Conservation (phyloP, 2,113 vertebrate genomes). For the Gasterosteus aculeatus region DNA sequence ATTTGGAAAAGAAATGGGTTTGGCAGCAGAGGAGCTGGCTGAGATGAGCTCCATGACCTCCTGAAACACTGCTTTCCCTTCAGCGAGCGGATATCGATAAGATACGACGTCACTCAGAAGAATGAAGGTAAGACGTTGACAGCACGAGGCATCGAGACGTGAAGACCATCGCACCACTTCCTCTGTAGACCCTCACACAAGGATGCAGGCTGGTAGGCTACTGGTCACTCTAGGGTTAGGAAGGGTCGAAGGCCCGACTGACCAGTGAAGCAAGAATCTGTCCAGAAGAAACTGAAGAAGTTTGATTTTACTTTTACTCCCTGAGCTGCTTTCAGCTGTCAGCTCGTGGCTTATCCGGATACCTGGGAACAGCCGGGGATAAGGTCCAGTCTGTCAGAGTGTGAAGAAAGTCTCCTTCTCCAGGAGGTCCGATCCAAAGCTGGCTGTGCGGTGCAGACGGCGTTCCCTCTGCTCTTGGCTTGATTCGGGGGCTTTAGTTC, state of each 20-base stretch:
- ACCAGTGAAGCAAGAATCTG: too few relatives aligned
- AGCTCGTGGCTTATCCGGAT: constrained; percentile 17
- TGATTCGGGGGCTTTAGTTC: too few relatives aligned
- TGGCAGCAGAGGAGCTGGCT: not conserved
- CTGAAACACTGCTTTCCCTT: not conserved
- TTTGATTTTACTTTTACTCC: not conserved
- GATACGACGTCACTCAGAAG: too few relatives aligned
- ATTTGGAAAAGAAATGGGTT: constrained; percentile 14
- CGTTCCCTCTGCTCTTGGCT: too few relatives aligned
- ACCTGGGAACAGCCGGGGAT: constrained; percentile 16
- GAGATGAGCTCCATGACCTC: not conserved
- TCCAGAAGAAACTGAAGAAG: too few relatives aligned
- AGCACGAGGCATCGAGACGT: not conserved
- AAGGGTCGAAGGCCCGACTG: too few relatives aligned
- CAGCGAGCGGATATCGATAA: not conserved
- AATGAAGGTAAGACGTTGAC: not conserved
- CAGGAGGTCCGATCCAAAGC: not conserved
- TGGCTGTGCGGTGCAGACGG: too few relatives aligned
- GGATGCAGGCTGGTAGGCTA: too few relatives aligned
- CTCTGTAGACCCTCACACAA: too few relatives aligned
- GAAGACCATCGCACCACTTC: too few relatives aligned
- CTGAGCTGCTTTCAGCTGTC: constrained; percentile 27
- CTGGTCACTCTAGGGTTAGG: too few relatives aligned
- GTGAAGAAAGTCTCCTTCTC: not conserved
- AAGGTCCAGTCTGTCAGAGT: not conserved